These are phyloP conservation scores for Pollicipes pollicipes DNA, from an alignment of 1,140 invertebrate genomes.

Conservation along the genomic window DNA sequence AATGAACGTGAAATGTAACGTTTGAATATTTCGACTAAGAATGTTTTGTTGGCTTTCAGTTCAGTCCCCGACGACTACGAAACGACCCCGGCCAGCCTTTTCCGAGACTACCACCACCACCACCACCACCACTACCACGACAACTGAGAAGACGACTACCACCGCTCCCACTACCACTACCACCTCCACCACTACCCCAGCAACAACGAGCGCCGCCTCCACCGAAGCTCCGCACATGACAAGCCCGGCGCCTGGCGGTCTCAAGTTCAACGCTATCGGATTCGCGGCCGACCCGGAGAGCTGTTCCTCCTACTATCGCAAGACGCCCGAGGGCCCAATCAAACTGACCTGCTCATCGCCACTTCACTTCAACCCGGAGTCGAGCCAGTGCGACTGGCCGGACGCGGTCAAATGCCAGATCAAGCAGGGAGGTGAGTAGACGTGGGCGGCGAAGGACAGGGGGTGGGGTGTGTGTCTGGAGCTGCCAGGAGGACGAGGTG, in stretches of 20 bases:
- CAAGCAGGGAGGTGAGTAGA: too few relatives aligned
- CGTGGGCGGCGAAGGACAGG: too few relatives aligned
- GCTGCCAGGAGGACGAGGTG: too few relatives aligned
- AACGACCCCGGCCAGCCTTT: too few relatives aligned
- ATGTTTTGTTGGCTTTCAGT: too few relatives aligned
- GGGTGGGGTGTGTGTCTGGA: too few relatives aligned
- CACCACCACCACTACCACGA: constrained; percentile 14
- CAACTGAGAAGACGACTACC: constrained; percentile 14
- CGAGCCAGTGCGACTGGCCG: constrained; percentile 26
- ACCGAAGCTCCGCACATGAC: neutral
- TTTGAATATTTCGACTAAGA: too few relatives aligned
- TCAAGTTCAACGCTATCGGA: neutral
- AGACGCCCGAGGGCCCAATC: constrained; percentile 7
- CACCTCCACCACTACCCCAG: constrained; percentile 28
- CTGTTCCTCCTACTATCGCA: constrained; percentile 8
- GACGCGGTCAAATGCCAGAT: constrained; percentile 16
- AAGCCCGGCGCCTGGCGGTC: constrained; percentile 7
- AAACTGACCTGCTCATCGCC: constrained; percentile 31
- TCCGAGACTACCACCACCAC: too few relatives aligned
- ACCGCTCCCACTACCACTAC: constrained; percentile 20
- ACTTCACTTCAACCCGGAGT: constrained; percentile 34
- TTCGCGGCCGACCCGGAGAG: constrained; percentile 5
- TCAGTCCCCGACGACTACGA: too few relatives aligned
- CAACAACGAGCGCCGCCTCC: neutral
- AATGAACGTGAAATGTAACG: too few relatives aligned